Evolutionary conservation across 2,113 vertebrate species (phyloP).

Genomic region (Chionis minor): DNA sequence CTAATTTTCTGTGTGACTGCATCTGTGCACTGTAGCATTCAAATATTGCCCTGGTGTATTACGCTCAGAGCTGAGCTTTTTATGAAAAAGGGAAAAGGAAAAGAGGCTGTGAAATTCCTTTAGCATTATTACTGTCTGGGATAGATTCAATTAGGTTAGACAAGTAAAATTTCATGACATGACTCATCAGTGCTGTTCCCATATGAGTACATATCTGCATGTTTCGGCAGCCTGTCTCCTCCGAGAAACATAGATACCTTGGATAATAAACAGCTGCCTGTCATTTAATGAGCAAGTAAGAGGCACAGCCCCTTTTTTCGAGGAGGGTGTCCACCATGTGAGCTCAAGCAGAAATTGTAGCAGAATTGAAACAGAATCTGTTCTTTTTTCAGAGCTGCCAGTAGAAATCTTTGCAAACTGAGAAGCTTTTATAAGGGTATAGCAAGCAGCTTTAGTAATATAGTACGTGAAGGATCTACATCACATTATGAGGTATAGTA

Average conservation of each 20-base stretch:
- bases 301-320: not conserved
- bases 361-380: not conserved
- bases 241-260: not conserved
- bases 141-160: conserved; percentile 28
- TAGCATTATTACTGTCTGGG: not conserved
- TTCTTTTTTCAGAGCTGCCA: not conserved
- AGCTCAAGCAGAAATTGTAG: not conserved
- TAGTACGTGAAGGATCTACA: not conserved
- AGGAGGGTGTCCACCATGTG: not conserved
- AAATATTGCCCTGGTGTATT: conserved; percentile 41
- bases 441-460: not conserved
- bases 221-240: not conserved
- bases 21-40: conserved; percentile 21
- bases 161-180: not conserved
- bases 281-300: not conserved
- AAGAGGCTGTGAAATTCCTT: not conserved
- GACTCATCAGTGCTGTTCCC: not conserved
- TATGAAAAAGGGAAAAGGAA: not conserved
- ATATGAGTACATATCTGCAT: not conserved
- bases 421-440: not conserved
- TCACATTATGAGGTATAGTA: not conserved
- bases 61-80: not conserved
- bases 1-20: conserved; percentile 37
- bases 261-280: not conserved
- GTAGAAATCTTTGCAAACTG: not conserved